phyloP scores from a whole-genome alignment of 2,797 vertebrate genomes.

The Pipistrellus kuhlii region DNA sequence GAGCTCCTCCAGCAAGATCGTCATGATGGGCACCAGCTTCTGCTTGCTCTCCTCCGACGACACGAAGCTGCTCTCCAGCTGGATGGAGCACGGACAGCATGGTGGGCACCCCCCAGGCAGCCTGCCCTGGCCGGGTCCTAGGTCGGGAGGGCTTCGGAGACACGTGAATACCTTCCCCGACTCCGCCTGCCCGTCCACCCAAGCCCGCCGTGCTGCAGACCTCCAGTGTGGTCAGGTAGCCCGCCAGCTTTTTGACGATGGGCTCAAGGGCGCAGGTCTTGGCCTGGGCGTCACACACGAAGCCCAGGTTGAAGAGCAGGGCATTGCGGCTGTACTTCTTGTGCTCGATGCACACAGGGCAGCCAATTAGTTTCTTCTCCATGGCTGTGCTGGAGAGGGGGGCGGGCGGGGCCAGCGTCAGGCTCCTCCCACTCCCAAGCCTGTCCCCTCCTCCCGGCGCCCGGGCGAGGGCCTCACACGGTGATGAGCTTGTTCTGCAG shows the following conservation, averaged over 20 bases:
- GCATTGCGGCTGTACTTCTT: constrained; percentile 99
- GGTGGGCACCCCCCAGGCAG: background rate
- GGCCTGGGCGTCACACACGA: constrained; percentile 95
- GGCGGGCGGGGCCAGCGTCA: constrained; percentile 49
- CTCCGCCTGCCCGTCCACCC: constrained; percentile 53
- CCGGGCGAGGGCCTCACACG: constrained; percentile 90
- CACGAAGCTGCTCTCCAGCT: constrained; percentile 98
- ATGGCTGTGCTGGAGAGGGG: constrained; percentile 93
- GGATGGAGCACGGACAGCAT: constrained; percentile 42
- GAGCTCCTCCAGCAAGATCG: constrained; percentile 95
- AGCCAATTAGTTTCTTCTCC: constrained; percentile 99
- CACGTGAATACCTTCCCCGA: background rate
- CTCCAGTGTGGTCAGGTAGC: constrained; percentile 98
- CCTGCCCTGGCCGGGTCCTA: background rate
- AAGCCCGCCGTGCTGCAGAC: constrained; percentile 84
- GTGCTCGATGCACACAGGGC: constrained; percentile 98
- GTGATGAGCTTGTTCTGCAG: constrained; percentile 99
- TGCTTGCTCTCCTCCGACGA: constrained; percentile 98
- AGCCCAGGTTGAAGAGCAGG: constrained; percentile 97
- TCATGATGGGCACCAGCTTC: constrained; percentile 98
- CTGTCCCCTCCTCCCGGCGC: background rate
- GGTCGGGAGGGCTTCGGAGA: background rate
- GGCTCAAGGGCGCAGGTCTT: constrained; percentile 98
- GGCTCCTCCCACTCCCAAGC: background rate
- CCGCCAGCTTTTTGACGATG: constrained; percentile 98